These are phyloP conservation scores for Penaeus indicus DNA, from an alignment of 1,140 invertebrate genomes.

Conservation along the genomic window DNA sequence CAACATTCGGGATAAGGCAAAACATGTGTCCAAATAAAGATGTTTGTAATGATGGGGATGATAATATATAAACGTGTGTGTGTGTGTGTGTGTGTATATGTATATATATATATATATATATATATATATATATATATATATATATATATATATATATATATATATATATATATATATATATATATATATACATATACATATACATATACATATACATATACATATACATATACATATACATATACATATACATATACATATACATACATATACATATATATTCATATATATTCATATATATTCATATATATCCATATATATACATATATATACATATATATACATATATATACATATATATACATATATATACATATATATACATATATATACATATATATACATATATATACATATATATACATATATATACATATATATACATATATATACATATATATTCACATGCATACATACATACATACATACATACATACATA, in stretches of 20 bases:
- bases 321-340: background rate
- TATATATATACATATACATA: background rate
- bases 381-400: background rate
- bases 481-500: too few relatives aligned
- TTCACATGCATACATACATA: background rate
- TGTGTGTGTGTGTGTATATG: slow-evolving; percentile 5
- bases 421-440: background rate
- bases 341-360: background rate
- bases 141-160: background rate
- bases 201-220: background rate
- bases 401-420: background rate
- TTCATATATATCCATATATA: background rate
- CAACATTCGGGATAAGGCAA: too few relatives aligned
- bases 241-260: background rate
- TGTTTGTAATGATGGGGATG: too few relatives aligned
- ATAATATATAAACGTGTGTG: background rate
- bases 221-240: background rate
- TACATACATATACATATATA: background rate
- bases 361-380: background rate
- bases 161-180: background rate
- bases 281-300: background rate
- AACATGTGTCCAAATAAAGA: too few relatives aligned
- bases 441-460: background rate
- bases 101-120: background rate
- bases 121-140: background rate